phyloP scores from a whole-genome alignment of 2,113 vertebrate species.

The Antennarius striatus region DNA sequence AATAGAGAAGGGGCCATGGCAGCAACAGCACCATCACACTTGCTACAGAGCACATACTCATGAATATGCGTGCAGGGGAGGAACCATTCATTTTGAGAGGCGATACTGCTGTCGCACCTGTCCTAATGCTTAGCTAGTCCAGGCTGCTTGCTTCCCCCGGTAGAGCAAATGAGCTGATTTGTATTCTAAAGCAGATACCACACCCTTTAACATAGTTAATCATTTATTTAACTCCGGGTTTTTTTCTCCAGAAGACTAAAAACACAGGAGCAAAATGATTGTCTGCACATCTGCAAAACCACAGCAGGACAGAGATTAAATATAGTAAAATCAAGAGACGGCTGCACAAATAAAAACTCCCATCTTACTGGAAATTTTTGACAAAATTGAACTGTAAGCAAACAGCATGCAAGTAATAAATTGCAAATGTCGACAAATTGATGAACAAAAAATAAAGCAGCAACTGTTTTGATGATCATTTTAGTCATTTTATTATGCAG shows the following conservation, averaged over 20 bases:
- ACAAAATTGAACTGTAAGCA: not conserved
- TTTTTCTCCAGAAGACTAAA: not conserved
- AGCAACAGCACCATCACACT: conserved; percentile 11
- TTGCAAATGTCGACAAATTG: no score
- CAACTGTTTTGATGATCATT: no score
- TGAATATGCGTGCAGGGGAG: conserved; percentile 9
- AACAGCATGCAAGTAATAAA: not conserved
- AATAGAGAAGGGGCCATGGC: conserved; percentile 8
- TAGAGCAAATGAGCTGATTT: conserved; percentile 35
- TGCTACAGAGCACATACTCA: conserved; percentile 15
- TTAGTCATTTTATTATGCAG: no score
- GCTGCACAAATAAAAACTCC: not conserved
- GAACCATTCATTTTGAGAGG: not conserved
- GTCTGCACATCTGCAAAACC: not conserved
- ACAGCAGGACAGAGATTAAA: not conserved
- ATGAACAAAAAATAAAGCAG: no score
- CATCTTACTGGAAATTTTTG: not conserved
- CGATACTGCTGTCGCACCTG: conserved; percentile 5
- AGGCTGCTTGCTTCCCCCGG: conserved; percentile 4
- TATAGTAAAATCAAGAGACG: not conserved
- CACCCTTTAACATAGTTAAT: not conserved
- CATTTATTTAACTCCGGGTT: not conserved
- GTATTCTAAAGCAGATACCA: conserved; percentile 10
- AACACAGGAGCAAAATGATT: not conserved
- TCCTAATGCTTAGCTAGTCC: not conserved